phyloP scores from a whole-genome alignment of 2,797 vertebrate species.

The Semaprochilodus insignis region DNA sequence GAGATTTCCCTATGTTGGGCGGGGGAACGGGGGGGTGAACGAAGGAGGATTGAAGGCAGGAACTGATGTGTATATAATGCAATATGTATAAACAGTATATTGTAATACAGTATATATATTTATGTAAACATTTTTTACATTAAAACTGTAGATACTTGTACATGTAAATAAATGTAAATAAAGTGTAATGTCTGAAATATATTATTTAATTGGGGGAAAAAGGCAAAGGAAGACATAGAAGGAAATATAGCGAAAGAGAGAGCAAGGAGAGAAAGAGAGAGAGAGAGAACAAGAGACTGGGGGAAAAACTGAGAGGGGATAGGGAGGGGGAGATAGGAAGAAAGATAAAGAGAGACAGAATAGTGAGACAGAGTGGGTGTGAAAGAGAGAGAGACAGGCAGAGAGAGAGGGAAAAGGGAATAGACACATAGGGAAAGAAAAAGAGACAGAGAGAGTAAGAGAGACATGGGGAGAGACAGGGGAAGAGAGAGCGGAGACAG shows the following conservation, averaged over 20 bases:
- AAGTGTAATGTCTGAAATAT: no score
- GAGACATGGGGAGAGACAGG: not conserved
- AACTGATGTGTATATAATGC: constrained; percentile 31
- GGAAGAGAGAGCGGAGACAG: not conserved
- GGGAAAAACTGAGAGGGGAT: not conserved
- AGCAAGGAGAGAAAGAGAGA: not conserved
- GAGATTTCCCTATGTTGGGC: not conserved
- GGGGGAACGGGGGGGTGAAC: not conserved
- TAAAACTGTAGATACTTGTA: no score
- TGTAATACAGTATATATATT: no score
- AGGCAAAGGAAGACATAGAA: no score
- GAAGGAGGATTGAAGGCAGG: constrained; percentile 22
- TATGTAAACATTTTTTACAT: no score
- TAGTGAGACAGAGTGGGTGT: no score
- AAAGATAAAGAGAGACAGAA: constrained; percentile 13
- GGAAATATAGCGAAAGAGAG: not conserved
- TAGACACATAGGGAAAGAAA: constrained; percentile 15
- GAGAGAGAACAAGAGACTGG: constrained; percentile 24
- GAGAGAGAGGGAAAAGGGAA: not conserved
- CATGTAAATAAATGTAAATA: no score
- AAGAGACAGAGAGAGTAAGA: not conserved
- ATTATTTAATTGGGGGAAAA: no score
- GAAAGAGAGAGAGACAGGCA: not conserved
- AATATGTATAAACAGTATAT: no score
- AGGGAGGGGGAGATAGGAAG: constrained; percentile 58